These are phyloP conservation scores for Pseudobourletiella spinata DNA, from an alignment of 1,140 invertebrate species.

Conservation along the genomic window DNA sequence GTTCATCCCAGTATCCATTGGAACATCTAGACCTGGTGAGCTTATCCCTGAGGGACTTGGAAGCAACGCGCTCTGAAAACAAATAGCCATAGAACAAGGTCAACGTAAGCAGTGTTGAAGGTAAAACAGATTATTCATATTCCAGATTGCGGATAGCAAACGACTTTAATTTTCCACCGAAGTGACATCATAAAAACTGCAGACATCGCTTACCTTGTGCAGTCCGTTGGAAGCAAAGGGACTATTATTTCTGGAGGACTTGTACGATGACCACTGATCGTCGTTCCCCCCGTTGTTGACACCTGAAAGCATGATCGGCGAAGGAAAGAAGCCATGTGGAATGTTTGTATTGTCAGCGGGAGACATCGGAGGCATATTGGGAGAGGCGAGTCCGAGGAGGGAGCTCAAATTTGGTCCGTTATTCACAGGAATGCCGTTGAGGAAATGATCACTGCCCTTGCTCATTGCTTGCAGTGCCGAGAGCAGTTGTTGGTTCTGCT, in stretches of 20 bases:
- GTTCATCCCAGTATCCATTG: constrained; percentile 35
- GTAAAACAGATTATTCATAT: too few relatives aligned
- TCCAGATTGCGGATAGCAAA: too few relatives aligned
- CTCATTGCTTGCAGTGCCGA: constrained; percentile 38
- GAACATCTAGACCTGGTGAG: constrained; percentile 31
- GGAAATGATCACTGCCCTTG: constrained; percentile 30
- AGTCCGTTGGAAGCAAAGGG: constrained; percentile 27
- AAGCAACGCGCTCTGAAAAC: constrained; percentile 29
- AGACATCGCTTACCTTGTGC: constrained; percentile 33
- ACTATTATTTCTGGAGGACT: constrained; percentile 18
- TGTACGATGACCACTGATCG: constrained; percentile 30
- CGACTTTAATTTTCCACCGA: too few relatives aligned
- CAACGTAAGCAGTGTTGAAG: too few relatives aligned
- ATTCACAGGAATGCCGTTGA: constrained; percentile 28
- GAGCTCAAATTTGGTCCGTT: constrained; percentile 32
- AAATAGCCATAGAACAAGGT: too few relatives aligned
- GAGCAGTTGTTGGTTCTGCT: constrained; percentile 39
- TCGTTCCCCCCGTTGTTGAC: constrained; percentile 17
- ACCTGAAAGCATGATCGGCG: constrained; percentile 16
- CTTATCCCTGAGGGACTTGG: constrained; percentile 33
- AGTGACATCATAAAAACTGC: too few relatives aligned
- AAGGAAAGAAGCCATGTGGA: constrained; percentile 30
- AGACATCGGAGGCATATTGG: constrained; percentile 20
- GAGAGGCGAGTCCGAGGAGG: constrained; percentile 26
- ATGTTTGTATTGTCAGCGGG: constrained; percentile 26